These are phyloP conservation scores for Maniola jurtina DNA, from an alignment of 1,140 invertebrate species.

Conservation along the genomic window DNA sequence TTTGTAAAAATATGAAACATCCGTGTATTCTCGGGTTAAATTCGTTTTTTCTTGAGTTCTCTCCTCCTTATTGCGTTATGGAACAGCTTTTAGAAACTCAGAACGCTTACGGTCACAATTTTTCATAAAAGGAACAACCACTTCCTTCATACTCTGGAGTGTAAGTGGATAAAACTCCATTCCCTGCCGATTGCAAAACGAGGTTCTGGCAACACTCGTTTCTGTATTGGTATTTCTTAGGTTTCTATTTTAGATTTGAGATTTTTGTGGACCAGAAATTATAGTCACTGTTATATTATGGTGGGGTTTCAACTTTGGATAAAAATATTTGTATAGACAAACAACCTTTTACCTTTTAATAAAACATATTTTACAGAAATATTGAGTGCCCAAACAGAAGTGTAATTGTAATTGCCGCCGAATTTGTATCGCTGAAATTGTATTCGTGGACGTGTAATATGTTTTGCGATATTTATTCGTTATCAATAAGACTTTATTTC, in stretches of 20 bases:
- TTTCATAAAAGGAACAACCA: conserved; percentile 11
- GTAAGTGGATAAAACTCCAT: conserved; percentile 3
- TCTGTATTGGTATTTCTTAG: background rate
- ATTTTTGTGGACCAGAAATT: too few species aligned
- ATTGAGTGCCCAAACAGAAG: too few species aligned
- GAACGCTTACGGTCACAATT: conserved; percentile 19
- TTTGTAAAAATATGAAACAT: conserved; percentile 46
- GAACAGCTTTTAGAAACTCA: conserved; percentile 30
- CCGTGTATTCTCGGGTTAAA: conserved; percentile 37
- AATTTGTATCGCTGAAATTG: background rate
- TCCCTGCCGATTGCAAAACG: background rate
- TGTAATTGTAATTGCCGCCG: too few species aligned
- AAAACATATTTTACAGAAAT: too few species aligned
- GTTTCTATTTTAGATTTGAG: background rate
- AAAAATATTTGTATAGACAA: too few species aligned
- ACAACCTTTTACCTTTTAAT: too few species aligned
- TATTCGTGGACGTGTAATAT: background rate
- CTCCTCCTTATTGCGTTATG: conserved; percentile 38
- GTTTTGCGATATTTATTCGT: too few species aligned
- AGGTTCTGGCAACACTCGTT: background rate
- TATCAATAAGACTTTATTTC: too few species aligned
- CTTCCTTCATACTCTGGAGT: background rate
- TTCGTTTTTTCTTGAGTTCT: conserved; percentile 28
- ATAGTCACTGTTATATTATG: too few species aligned
- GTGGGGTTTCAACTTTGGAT: too few species aligned